Conservation (phyloP, 37 sponge, comb jelly and placozoan genomes). For the Hexactinellida sp. region DNA sequence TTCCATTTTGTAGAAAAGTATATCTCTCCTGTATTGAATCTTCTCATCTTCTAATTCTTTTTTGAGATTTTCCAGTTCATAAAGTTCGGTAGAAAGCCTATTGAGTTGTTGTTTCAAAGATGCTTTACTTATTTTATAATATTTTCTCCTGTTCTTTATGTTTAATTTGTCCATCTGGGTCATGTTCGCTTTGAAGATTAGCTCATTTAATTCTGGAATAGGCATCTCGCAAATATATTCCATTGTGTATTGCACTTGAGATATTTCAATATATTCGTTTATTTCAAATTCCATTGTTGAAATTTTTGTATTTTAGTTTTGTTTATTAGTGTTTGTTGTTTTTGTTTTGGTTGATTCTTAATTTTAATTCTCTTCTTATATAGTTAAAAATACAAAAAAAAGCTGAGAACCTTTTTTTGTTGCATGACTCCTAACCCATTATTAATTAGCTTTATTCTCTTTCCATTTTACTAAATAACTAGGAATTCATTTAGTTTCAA, state of each 20-base stretch:
- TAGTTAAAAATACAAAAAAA: not conserved
- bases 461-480: too few species aligned
- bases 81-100: not conserved
- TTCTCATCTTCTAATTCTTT: not conserved
- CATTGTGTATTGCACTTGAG: not conserved
- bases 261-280: not conserved
- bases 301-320: not conserved
- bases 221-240: not conserved
- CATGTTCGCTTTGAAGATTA: not conserved
- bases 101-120: conserved; percentile 8
- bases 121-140: not conserved
- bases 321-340: not conserved
- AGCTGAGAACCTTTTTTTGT: not conserved
- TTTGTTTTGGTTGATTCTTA: not conserved
- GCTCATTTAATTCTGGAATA: not conserved
- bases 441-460: too few species aligned
- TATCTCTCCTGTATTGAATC: not conserved
- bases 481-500: too few species aligned
- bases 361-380: not conserved
- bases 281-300: not conserved
- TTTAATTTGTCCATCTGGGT: not conserved
- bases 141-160: not conserved
- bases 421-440: too few species aligned
- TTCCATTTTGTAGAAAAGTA: conserved; percentile 4
- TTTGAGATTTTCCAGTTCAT: not conserved